Base-by-base conservation (phyloP, 2,113 vertebrate genomes). In the Chrysochloris asiatica region DNA sequence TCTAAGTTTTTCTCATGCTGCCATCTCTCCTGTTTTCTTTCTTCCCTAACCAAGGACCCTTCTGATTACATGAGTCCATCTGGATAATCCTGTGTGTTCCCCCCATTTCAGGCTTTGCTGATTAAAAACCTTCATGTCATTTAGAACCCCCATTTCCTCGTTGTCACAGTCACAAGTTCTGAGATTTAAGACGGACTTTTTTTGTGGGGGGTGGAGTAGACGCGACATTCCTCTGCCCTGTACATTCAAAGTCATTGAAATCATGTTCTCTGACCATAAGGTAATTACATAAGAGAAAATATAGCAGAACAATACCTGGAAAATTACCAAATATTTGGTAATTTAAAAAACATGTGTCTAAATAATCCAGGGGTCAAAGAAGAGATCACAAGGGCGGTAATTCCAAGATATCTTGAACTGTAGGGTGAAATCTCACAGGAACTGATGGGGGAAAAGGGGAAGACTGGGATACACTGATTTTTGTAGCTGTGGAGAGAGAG, bases 301-400 rank as follows among this genome's bases (percentile, higher is more conserved):
- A 59, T 24, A 28, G 8, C 14, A 81, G 19, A 47, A 33, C 48
- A 52, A 10, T 50, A 81, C 45, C 91, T 91, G 16, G 69, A 61
- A 93, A 88, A n/a, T 8, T n/a, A 38, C 54, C 41, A 79, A 69
- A 38, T 69, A 67, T 45, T 88, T 88, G 80, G 45, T 72, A 61
- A 61, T 9, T 65, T 4, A 33, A 65, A 65, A 65, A 33, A 2
- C 54, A 56, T 12, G 24, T 56, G 54, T 52, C 50, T 52, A 52
- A 59, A 24, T 61, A 26, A 61, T 61, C 59, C 59, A 61, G 59
- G 16, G 59, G 26, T 30, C 59, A 24, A 61, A 4, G 26, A 61
- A 61, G 26, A 61, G 28, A 61, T 86, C 19, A 10, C 21, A 41
- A 17, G 22, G 28, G 16, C 24, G 71, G 26, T 83, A 21, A 61